Evolutionary conservation across 2,797 vertebrate species (phyloP), one percentile per base, ranked within the genome.

Genomic region (Lycodopsis pacificus): DNA sequence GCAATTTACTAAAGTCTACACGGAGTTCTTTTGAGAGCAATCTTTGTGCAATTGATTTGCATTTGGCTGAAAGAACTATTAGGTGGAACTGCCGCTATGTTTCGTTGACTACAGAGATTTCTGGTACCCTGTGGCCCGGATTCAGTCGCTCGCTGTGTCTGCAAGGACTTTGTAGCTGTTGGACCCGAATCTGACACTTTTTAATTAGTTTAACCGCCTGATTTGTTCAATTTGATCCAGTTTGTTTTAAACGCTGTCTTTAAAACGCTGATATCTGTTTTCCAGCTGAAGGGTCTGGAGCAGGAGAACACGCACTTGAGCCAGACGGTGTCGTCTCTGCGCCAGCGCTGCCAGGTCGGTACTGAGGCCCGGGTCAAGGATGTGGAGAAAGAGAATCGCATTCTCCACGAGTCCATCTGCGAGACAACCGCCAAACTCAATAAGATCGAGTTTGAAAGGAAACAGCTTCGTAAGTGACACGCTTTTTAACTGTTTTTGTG

Each of bases 361-460:
- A 95, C 97, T 0, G 98, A 99, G 91, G 97, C 98, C 0, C 96
- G 97, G 32, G 96, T 98, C 75, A 98, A 97, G 85, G 98, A 99
- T 64, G 97, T 99, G 73, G 98, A 99, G 87, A 98, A 98, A 84
- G 98, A 99, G 89, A 99, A 99, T 69, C 96, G 97, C 34, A 93
- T 98, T 74, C 97, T 99, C 30, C 97, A 99, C 2, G 98, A 99
- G 79, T 98, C 98, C 67, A 97, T 99, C 85, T 97, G 97, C 65
- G 98, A 99, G 90, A 98, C 97, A 46, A 97, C 97, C 27, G 95
- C 95, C 86, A 98, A 97, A 85, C 93, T 99, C 77, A 99, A 97
- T 85, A 98, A 98, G 88, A 84, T 95, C 4, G 98, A 99, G 91
- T 99, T 98, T 91, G 98, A 99, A 86, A 96, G 97, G 87, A 98